A percentile compares a stretch with the other conserved stretches of the same genome.
Evolutionary conservation across 2,888 invertebrate species (phyloP).

Genomic region (Melipona beecheii): DNA sequence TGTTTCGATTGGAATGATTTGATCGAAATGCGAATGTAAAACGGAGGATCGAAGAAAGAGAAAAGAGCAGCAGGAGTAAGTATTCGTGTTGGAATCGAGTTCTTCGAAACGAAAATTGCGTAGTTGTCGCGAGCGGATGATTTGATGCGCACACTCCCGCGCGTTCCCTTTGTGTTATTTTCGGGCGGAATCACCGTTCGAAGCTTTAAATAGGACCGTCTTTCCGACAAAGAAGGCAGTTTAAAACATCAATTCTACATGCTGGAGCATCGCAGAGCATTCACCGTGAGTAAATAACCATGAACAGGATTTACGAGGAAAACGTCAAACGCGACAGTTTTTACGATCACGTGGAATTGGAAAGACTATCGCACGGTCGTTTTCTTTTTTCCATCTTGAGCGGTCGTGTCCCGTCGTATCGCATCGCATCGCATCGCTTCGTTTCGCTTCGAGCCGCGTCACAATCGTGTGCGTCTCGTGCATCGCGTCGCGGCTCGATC

Average conservation of each 20-base stretch:
- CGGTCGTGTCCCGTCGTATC: not conserved
- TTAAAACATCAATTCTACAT: constrained; percentile 80
- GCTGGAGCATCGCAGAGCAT: constrained; percentile 83
- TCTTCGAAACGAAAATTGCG: constrained; percentile 62
- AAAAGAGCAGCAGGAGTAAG: not conserved
- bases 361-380: not conserved
- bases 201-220: constrained; percentile 84
- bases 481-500: not conserved
- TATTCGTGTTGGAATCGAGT: constrained; percentile 20
- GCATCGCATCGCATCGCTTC: no score
- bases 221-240: constrained; percentile 81
- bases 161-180: constrained; percentile 83
- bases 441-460: no score
- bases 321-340: constrained; percentile 28
- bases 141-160: constrained; percentile 75
- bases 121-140: constrained; percentile 54
- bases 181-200: constrained; percentile 79
- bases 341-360: not conserved
- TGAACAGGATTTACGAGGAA: constrained; percentile 9
- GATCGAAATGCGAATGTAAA: not conserved
- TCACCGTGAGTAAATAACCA: constrained; percentile 82
- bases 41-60: not conserved
- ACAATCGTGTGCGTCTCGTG: no score
- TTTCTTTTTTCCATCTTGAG: not conserved
- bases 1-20: not conserved